Conservation (phyloP, 2,888 invertebrate genomes). For the Luffia ferchaultella region DNA sequence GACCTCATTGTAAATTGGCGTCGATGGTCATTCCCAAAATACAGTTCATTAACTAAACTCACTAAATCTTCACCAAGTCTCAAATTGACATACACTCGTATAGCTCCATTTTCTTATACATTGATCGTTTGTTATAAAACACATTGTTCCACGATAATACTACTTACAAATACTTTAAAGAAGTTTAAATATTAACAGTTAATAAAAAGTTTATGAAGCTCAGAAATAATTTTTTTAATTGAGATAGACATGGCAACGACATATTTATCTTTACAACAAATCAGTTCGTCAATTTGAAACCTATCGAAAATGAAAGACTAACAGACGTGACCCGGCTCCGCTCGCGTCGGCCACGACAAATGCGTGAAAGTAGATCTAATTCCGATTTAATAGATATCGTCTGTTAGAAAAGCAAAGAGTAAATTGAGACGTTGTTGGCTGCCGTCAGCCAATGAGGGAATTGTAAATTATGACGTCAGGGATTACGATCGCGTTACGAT, state of each 20-base stretch:
- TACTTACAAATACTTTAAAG: too few species aligned
- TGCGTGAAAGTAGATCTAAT: conserved; percentile 42
- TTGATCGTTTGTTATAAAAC: too few species aligned
- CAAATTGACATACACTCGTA: too few species aligned
- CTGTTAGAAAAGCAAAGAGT: not conserved
- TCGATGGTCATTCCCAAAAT: too few species aligned
- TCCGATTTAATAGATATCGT: conserved; percentile 11
- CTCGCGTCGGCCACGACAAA: conserved; percentile 13
- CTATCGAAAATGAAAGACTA: not conserved
- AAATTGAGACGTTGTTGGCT: not conserved
- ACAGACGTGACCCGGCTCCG: not conserved
- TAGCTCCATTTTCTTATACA: too few species aligned
- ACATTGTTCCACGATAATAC: too few species aligned
- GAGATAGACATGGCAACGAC: not conserved
- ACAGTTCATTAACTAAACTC: too few species aligned
- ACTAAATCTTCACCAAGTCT: too few species aligned
- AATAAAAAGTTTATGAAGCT: too few species aligned
- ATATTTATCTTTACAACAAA: conserved; percentile 3
- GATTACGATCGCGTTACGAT: not conserved
- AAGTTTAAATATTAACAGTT: too few species aligned
- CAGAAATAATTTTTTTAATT: too few species aligned
- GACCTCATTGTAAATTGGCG: too few species aligned
- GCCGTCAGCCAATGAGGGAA: not conserved
- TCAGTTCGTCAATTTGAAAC: conserved; percentile 5
- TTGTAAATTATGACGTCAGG: not conserved